These are phyloP conservation scores for Momotus momota DNA, from an alignment of 2,797 vertebrate genomes.

Conservation along the genomic window DNA sequence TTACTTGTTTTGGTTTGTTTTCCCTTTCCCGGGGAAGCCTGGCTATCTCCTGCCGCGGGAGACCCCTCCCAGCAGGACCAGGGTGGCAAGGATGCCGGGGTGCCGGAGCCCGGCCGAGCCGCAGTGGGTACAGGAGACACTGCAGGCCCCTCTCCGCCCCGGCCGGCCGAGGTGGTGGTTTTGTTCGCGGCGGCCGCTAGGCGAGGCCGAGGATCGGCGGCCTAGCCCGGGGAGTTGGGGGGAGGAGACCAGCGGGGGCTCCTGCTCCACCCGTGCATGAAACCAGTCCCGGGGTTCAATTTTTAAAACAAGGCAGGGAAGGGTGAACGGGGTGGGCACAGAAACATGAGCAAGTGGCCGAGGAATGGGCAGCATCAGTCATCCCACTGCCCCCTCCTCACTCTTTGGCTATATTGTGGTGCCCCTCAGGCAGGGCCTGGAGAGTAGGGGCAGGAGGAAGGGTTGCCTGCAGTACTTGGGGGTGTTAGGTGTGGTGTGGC, in stretches of 20 bases:
- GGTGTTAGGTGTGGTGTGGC: too few species aligned
- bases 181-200: slow-evolving; percentile 38
- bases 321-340: neutral
- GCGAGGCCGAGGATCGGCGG: slow-evolving; percentile 79
- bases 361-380: neutral
- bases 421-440: neutral
- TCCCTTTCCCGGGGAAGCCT: neutral
- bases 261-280: neutral
- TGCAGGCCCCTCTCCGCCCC: neutral
- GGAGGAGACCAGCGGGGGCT: neutral
- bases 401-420: neutral
- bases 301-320: neutral
- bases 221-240: slow-evolving; percentile 32
- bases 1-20: slow-evolving; percentile 12
- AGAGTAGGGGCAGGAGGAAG: neutral
- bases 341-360: neutral
- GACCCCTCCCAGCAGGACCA: neutral
- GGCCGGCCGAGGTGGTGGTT: neutral
- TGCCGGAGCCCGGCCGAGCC: neutral
- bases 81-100: neutral
- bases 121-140: neutral
- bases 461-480: neutral
- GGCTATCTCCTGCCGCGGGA: neutral
- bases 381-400: neutral
- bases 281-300: neutral